phyloP scores from a whole-genome alignment of 2,888 invertebrate genomes.

The Leptopterna dolabrata region DNA sequence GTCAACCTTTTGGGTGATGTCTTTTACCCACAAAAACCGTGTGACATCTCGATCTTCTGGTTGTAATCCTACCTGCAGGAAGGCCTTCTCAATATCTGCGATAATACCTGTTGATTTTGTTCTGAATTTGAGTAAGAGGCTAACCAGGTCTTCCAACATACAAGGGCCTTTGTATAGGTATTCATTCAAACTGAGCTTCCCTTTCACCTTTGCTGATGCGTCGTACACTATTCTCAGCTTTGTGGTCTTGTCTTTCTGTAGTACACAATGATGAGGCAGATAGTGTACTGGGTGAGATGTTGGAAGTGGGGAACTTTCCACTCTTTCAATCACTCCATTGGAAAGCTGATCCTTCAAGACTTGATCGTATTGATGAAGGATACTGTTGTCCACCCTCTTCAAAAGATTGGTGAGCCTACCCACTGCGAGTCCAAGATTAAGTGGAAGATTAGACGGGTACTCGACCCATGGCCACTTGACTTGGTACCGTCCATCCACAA shows the following conservation, averaged over 20 bases:
- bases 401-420: background rate
- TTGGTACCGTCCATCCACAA: background rate
- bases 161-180: no score
- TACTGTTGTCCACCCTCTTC: background rate
- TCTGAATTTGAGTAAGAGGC: slow-evolving; percentile 2
- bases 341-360: background rate
- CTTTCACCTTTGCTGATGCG: slow-evolving; percentile 31
- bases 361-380: background rate
- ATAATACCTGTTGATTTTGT: background rate
- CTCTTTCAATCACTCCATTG: slow-evolving; percentile 20
- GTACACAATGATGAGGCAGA: slow-evolving; percentile 24
- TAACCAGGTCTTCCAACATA: background rate
- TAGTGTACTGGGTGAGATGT: background rate
- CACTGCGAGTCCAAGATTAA: background rate
- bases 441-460: background rate
- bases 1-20: background rate
- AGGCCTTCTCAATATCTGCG: slow-evolving; percentile 18
- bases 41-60: slow-evolving; percentile 32
- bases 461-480: slow-evolving; percentile 35
- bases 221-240: slow-evolving; percentile 16
- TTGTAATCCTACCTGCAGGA: background rate
- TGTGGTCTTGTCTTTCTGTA: background rate
- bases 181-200: no score
- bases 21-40: slow-evolving; percentile 38
- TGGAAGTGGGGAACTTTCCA: background rate